phyloP scores from a whole-genome alignment of 2,113 vertebrate species.

The Psammodynastes pulverulentus region DNA sequence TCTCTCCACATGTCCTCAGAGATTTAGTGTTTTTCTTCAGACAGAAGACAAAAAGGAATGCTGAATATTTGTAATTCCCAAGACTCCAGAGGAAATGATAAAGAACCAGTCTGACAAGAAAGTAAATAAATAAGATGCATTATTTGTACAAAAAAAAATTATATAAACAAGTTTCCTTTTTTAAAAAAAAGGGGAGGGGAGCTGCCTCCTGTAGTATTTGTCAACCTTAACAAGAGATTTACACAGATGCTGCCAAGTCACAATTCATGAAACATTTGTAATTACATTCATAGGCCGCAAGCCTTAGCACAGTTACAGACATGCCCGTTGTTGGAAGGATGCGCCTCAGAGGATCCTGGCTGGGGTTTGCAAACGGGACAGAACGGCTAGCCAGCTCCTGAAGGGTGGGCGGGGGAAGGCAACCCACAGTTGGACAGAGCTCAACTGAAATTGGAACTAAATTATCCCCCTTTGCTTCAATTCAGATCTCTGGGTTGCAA shows the following conservation, averaged over 20 bases:
- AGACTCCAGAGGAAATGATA: slow-evolving; percentile 42
- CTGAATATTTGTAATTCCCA: not conserved
- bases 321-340: not conserved
- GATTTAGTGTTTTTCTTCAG: not conserved
- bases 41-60: not conserved
- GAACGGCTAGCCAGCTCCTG: not conserved
- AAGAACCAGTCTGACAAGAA: slow-evolving; percentile 54
- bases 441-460: not conserved
- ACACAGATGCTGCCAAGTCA: slow-evolving; percentile 48
- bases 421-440: not conserved
- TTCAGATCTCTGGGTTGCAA: not conserved
- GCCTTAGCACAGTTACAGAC: slow-evolving; percentile 5
- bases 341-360: not conserved
- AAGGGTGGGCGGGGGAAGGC: no score
- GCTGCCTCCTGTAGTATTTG: slow-evolving; percentile 60
- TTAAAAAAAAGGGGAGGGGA: slow-evolving; percentile 41
- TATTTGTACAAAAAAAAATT: slow-evolving; percentile 69
- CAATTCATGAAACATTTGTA: slow-evolving; percentile 65
- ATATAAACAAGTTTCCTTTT: slow-evolving; percentile 70
- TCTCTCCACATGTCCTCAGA: not conserved
- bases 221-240: slow-evolving; percentile 40
- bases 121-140: slow-evolving; percentile 73
- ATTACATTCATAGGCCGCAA: slow-evolving; percentile 56
- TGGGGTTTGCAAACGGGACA: not conserved
- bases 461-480: not conserved